Evolutionary conservation across 2,888 invertebrate species (phyloP).

Genomic region (Melanophora roralis): DNA sequence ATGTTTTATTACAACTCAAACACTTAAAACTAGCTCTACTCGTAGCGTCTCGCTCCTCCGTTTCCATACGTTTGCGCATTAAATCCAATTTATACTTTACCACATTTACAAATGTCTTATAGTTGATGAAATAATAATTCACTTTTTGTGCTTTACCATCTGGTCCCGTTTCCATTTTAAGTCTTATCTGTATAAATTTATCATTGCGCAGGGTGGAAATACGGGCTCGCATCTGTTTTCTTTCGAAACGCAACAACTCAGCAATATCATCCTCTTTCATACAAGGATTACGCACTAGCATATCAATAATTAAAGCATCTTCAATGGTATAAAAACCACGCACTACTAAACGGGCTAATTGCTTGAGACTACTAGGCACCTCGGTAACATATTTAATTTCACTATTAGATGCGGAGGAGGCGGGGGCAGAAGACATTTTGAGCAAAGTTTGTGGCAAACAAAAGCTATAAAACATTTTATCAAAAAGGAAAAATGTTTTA

Average conservation of each 20-base stretch:
- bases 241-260: slow-evolving; percentile 94
- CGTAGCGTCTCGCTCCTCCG: slow-evolving; percentile 95
- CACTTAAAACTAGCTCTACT: slow-evolving; percentile 97
- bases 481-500: neutral
- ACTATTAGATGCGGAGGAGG: slow-evolving; percentile 76
- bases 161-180: slow-evolving; percentile 95
- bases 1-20: slow-evolving; percentile 92
- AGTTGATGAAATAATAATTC: slow-evolving; percentile 98
- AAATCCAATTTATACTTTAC: slow-evolving; percentile 98
- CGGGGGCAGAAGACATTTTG: slow-evolving; percentile 51
- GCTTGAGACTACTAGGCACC: slow-evolving; percentile 95
- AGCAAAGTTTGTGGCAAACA: neutral
- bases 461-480: too few relatives aligned
- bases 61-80: slow-evolving; percentile 96
- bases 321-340: slow-evolving; percentile 96
- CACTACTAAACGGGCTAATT: slow-evolving; percentile 92
- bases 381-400: slow-evolving; percentile 90
- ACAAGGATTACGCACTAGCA: slow-evolving; percentile 97
- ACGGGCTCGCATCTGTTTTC: slow-evolving; percentile 93
- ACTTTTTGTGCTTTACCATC: slow-evolving; percentile 97
- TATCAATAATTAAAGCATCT: slow-evolving; percentile 95
- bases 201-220: slow-evolving; percentile 92
- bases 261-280: slow-evolving; percentile 92
- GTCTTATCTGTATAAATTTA: slow-evolving; percentile 93
- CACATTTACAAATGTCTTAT: slow-evolving; percentile 97